A percentile compares a stretch with the other conserved stretches of the same genome.
These are phyloP conservation scores for Caenorhabditis imperialis DNA, from an alignment of 2,888 invertebrate species.

Conservation along the genomic window DNA sequence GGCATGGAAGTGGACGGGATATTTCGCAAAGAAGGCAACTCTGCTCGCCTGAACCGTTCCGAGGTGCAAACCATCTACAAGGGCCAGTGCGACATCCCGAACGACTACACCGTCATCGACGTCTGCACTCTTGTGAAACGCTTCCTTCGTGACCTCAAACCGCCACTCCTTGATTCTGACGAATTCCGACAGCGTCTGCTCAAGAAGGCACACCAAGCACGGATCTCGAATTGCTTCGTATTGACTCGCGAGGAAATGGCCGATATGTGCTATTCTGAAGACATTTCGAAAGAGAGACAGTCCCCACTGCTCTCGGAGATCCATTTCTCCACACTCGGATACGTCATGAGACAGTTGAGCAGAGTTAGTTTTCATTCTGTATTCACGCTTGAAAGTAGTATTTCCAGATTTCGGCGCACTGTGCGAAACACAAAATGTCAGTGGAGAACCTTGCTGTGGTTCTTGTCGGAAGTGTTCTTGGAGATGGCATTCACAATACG, in stretches of 20 bases:
- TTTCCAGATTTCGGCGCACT: conserved; percentile 47
- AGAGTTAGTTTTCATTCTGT: conserved; percentile 40
- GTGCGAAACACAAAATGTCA: conserved; percentile 62
- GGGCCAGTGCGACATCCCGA: conserved; percentile 59
- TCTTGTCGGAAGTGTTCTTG: conserved; percentile 64
- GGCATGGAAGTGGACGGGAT: conserved; percentile 65
- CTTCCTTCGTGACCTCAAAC: conserved; percentile 64
- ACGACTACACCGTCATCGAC: conserved; percentile 64
- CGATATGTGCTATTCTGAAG: conserved; percentile 24
- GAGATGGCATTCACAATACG: conserved; percentile 47
- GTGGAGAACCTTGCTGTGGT: conserved; percentile 64
- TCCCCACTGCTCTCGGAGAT: conserved; percentile 33
- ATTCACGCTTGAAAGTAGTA: neutral
- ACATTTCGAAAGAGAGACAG: conserved; percentile 16
- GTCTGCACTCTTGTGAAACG: conserved; percentile 69
- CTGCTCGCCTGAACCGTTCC: conserved; percentile 48
- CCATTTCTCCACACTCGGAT: conserved; percentile 62
- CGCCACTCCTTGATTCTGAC: conserved; percentile 46
- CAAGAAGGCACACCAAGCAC: conserved; percentile 31
- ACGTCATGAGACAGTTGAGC: conserved; percentile 64
- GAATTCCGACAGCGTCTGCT: conserved; percentile 48
- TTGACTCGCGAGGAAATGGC: conserved; percentile 46
- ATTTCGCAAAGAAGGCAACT: conserved; percentile 69
- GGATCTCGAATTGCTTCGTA: conserved; percentile 34
- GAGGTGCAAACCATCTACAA: conserved; percentile 52